Evolutionary conservation across 2,888 invertebrate genomes (phyloP), one percentile per base, ranked within the genome.

Genomic region (Caenorhabditis sp.): DNA sequence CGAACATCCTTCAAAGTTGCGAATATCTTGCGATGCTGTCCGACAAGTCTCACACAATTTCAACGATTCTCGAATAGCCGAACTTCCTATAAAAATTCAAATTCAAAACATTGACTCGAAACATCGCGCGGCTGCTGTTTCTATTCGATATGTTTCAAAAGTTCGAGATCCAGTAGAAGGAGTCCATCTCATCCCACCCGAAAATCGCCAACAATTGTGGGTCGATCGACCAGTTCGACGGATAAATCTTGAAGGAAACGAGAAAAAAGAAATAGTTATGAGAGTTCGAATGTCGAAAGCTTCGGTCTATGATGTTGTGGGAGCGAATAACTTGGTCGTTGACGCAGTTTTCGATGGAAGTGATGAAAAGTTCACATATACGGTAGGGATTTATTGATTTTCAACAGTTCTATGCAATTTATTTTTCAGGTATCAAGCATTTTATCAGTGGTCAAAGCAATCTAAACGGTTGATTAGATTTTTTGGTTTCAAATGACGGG

Each of bases 151-250:
- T 54, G 49, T 61, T 38, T 25, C 75, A 17, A 70, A 70, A 38
- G 58, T 67, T 0, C 57, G 53, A 0, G 75, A 75, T 8, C 36
- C 75, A 1, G 65, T 75, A 20, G 70, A 68, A 12, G 70, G 70
- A 1, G 17, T 75, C 21, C 75, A 67, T 52, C 23, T 70, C 2
- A 63, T 76, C 0, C 66, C 76, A 2, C 72, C 68, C 7, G 76
- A 77, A 36, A 27, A 31, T n/a, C 66, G 77, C 1, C 79, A 79
- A 25, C 79, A 79, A 57, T 68, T 75, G 75, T 79, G 75, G 75
- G 49, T 71, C 1, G 59, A 73, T 50, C 65, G 74, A 21, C 76
- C 76, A 17, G 59, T 67, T 20, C 43, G 60, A 4, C 57, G 58
- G 10, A 21, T 38, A 7, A 49, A 23, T 1, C n/a, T 70, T 1